phyloP scores from a whole-genome alignment of 2,888 invertebrate genomes.

The Mythimna albipuncta region DNA sequence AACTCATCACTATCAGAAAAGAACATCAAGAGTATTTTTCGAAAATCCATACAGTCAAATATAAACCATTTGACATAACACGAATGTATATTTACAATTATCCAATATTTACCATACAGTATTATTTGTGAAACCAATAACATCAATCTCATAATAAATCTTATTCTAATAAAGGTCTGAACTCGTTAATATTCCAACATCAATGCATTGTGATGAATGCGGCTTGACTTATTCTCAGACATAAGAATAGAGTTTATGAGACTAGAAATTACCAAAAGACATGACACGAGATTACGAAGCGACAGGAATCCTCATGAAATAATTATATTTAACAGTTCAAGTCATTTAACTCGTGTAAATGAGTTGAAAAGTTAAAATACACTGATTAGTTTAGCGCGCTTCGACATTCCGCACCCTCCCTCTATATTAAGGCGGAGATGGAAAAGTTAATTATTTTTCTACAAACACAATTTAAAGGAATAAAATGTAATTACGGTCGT shows the following conservation, averaged over 20 bases:
- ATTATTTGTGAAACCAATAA: slow-evolving; percentile 52
- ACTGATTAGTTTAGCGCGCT: slow-evolving; percentile 42
- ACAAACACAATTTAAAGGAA: slow-evolving; percentile 56
- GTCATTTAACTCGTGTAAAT: slow-evolving; percentile 31
- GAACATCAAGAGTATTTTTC: slow-evolving; percentile 42
- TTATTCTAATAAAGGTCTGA: slow-evolving; percentile 55
- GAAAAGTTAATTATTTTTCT: slow-evolving; percentile 59
- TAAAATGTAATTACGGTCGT: slow-evolving; percentile 60
- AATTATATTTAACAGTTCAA: slow-evolving; percentile 33
- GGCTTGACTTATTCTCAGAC: slow-evolving; percentile 25
- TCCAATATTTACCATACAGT: slow-evolving; percentile 43
- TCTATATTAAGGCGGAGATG: slow-evolving; percentile 21
- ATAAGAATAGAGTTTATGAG: slow-evolving; percentile 52
- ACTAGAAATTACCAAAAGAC: slow-evolving; percentile 37
- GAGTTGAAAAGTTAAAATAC: slow-evolving; percentile 40
- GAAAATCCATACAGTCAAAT: slow-evolving; percentile 41
- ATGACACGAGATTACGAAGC: slow-evolving; percentile 27
- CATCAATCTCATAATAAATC: slow-evolving; percentile 45
- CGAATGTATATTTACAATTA: slow-evolving; percentile 54
- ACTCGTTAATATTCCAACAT: slow-evolving; percentile 50
- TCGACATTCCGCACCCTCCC: slow-evolving; percentile 11
- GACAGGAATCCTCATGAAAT: slow-evolving; percentile 4
- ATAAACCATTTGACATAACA: slow-evolving; percentile 45
- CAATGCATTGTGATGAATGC: slow-evolving; percentile 54
- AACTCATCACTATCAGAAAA: slow-evolving; percentile 42